Percentiles rank a stretch among this genome's conserved stretches.
These are phyloP conservation scores for Seriola dumerili DNA, from an alignment of 2,113 vertebrate genomes.

Conservation along the genomic window DNA sequence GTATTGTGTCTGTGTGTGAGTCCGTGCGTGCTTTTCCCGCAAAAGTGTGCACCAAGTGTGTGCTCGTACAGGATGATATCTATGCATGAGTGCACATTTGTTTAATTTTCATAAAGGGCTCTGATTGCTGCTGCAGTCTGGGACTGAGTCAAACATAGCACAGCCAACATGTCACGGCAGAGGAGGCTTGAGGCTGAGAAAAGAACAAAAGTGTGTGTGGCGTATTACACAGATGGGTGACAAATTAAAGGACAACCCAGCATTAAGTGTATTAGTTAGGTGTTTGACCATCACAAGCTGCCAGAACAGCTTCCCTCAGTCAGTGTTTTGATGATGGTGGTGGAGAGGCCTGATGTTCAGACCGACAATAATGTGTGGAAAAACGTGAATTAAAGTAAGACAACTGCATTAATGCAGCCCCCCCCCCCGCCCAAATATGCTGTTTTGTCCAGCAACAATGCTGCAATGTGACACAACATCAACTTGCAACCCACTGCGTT, in stretches of 20 bases:
- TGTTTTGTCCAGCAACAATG: too few relatives aligned
- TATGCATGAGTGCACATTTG: conserved; percentile 40
- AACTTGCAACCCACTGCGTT: not conserved
- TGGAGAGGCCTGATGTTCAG: not conserved
- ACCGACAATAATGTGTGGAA: not conserved
- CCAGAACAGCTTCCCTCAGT: not conserved
- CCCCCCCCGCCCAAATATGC: too few relatives aligned
- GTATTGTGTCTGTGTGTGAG: conserved; percentile 39
- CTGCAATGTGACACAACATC: not conserved
- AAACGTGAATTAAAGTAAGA: too few relatives aligned
- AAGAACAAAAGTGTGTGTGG: conserved; percentile 3
- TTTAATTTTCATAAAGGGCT: conserved; percentile 35
- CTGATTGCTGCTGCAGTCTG: conserved; percentile 31
- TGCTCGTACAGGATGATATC: conserved; percentile 34
- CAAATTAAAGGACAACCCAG: not conserved
- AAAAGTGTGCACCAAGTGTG: conserved; percentile 19
- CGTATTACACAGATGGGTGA: not conserved
- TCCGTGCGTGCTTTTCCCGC: conserved; percentile 28
- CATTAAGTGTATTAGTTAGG: not conserved
- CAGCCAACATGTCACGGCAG: conserved; percentile 27
- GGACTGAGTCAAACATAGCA: conserved; percentile 37
- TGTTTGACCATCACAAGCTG: not conserved
- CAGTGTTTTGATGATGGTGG: not conserved
- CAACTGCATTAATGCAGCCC: too few relatives aligned
- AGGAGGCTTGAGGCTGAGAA: conserved; percentile 2